Evolutionary conservation across 2,888 invertebrate species (phyloP).

Genomic region (Mycogona germanica): DNA sequence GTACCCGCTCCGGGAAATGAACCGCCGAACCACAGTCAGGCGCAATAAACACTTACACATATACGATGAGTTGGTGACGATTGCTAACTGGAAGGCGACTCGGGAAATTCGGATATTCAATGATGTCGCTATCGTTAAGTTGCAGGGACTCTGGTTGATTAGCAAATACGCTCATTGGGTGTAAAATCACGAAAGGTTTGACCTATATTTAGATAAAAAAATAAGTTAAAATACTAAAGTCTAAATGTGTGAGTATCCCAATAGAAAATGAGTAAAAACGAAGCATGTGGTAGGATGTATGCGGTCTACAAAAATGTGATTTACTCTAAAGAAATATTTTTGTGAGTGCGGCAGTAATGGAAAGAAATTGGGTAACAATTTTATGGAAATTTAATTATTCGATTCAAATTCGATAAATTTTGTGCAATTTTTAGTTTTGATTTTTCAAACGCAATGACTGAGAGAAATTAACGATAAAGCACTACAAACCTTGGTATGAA

Average conservation of each 20-base stretch:
- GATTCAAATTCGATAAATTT: no score
- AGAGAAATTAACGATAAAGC: not conserved
- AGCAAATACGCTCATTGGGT: constrained; percentile 81
- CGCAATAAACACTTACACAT: constrained; percentile 59
- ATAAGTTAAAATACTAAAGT: no score
- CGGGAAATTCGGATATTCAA: constrained; percentile 43
- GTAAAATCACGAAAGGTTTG: constrained; percentile 79
- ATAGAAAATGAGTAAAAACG: no score
- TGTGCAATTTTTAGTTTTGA: not conserved
- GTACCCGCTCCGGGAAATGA: no score
- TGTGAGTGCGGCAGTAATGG: no score
- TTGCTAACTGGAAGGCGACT: constrained; percentile 59
- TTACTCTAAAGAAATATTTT: no score
- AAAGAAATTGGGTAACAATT: no score
- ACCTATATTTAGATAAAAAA: constrained; percentile 41
- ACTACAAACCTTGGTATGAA: constrained; percentile 31
- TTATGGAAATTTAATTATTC: no score
- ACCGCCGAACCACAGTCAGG: no score
- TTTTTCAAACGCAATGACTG: not conserved
- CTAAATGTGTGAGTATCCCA: no score
- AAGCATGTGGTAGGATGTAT: no score
- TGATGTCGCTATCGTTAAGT: constrained; percentile 59
- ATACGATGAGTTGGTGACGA: constrained; percentile 75
- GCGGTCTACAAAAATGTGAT: no score
- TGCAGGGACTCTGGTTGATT: constrained; percentile 65